These are phyloP conservation scores for Centropyge bicolor DNA, from an alignment of 2,797 vertebrate species.

Conservation along the genomic window DNA sequence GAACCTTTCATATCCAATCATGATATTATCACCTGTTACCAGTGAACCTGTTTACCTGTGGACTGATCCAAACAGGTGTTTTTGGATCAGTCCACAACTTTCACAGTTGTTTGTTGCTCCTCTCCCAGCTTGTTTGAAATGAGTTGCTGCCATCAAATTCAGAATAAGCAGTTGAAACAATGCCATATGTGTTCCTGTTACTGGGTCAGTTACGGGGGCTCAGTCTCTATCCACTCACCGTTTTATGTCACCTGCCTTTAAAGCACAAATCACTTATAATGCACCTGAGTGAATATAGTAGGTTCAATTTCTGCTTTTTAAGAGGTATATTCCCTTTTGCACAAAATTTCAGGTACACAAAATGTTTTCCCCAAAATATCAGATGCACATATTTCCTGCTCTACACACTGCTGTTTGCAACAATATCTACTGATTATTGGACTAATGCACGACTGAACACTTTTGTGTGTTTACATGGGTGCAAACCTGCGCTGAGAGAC, in stretches of 20 bases:
- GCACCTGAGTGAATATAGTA: not conserved
- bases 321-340: not conserved
- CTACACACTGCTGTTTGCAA: slow-evolving; percentile 4
- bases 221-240: not conserved
- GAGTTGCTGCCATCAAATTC: too few species aligned
- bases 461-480: not conserved
- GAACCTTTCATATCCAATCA: too few species aligned
- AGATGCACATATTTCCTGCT: slow-evolving; percentile 12
- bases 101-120: too few species aligned
- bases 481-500: slow-evolving; percentile 21
- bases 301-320: not conserved
- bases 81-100: too few species aligned
- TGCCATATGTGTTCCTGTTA: not conserved
- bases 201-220: not conserved
- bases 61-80: too few species aligned
- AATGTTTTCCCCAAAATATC: not conserved
- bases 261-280: not conserved
- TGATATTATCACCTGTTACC: too few species aligned
- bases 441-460: not conserved
- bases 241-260: not conserved
- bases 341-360: not conserved
- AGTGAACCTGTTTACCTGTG: too few species aligned
- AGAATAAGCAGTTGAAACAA: slow-evolving; percentile 8
- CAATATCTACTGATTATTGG: slow-evolving; percentile 17
- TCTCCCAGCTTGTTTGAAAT: too few species aligned